Conservation (phyloP, 2,888 invertebrate species). For the Dryobotodes eremita region DNA sequence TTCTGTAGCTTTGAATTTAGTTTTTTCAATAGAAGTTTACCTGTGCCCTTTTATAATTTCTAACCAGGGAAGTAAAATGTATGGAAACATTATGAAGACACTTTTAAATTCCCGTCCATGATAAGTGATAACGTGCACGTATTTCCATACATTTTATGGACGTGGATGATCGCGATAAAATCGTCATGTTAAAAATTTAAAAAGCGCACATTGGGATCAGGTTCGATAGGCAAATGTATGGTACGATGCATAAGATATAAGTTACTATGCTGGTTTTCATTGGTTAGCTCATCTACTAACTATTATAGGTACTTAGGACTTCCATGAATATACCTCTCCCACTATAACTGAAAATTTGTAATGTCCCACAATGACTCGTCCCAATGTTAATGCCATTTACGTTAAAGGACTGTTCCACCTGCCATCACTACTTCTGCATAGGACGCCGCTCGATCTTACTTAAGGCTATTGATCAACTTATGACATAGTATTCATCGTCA, state of each 20-base stretch:
- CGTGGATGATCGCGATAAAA: not conserved
- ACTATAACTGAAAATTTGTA: not conserved
- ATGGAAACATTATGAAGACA: not conserved
- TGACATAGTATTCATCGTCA: not conserved
- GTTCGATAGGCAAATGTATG: too few relatives aligned
- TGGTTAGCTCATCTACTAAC: not conserved
- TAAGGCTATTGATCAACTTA: not conserved
- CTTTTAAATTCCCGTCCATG: not conserved
- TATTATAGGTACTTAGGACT: not conserved
- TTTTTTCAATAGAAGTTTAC: not conserved
- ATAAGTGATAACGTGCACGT: not conserved
- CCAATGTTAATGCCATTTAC: slow-evolving; percentile 4
- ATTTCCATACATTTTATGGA: not conserved
- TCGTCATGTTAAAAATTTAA: not conserved
- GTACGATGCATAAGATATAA: not conserved
- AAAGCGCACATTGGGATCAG: not conserved
- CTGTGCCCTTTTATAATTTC: not conserved
- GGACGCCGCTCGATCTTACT: not conserved
- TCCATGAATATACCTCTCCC: not conserved
- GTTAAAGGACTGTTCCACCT: not conserved
- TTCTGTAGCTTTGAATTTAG: not conserved
- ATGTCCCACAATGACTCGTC: not conserved
- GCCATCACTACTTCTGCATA: not conserved
- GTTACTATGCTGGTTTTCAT: not conserved
- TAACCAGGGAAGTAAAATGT: not conserved